Conservation (phyloP, 2,797 vertebrate genomes). For the Chloroceryle amazona region DNA sequence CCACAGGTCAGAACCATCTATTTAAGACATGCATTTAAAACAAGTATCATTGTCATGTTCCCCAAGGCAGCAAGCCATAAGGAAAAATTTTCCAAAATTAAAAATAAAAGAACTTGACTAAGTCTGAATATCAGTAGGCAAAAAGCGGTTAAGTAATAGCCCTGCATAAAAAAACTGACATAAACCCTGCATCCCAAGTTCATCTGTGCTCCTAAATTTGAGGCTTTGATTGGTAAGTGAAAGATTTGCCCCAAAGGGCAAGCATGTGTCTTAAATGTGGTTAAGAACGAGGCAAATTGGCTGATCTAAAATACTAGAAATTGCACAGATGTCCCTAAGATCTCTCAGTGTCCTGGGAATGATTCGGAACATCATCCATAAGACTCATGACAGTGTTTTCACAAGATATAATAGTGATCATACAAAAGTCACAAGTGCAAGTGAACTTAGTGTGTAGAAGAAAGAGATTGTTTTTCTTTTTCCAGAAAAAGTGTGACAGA, state of each 20-base stretch:
- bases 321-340: background rate
- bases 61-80: background rate
- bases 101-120: background rate
- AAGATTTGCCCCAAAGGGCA: background rate
- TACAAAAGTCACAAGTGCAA: background rate
- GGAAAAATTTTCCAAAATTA: background rate
- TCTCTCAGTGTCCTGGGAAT: background rate
- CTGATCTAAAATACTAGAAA: background rate
- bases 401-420: background rate
- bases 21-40: background rate
- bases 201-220: background rate
- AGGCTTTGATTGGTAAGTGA: background rate
- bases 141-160: background rate
- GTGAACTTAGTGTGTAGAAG: background rate
- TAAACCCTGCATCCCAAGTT: background rate
- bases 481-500: background rate
- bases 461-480: rapidly evolving
- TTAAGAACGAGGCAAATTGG: background rate
- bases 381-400: background rate
- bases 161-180: background rate
- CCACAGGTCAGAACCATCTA: background rate
- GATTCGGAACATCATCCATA: background rate
- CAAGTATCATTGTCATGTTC: background rate
- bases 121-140: background rate
- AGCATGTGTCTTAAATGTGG: background rate